Evolutionary conservation across 1,140 invertebrate genomes (phyloP), one percentile per base, ranked within the genome.

Genomic region (Maconellicoccus hirsutus): DNA sequence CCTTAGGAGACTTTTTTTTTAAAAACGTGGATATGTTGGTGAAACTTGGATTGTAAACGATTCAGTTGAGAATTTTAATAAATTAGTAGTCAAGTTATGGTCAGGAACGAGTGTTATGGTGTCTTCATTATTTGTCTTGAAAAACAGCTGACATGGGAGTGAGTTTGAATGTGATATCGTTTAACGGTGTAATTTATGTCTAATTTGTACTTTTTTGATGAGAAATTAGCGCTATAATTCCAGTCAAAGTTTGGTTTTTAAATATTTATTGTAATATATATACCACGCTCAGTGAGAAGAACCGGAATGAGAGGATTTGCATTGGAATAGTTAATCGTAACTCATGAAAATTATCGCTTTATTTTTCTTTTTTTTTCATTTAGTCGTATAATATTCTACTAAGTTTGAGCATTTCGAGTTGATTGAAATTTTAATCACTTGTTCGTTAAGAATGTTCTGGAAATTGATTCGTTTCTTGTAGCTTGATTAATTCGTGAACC

Each of bases 211-310:
- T 52, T 52, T 52, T 52, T 52, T 52, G 42, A 52, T 52, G 42
- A 52, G 42, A 52, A 52, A 52, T 52, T 52, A 52, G n/a, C 42
- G 42, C 42, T 52, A 52, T 52, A 52, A 52, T 16, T 52, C n/a
- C n/a, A 3, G 6, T 16, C 16, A 14, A 33, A 33, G 42, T 52
- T 52, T 8, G 2, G n/a, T 52, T 52, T 52, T 52, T 52, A 52
- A 16, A 52, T 16, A 3, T 8, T 52, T 52, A 8, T 52, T 8
- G 42, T 52, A 52, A n/a, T n/a, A n/a, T n/a, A n/a, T n/a, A n/a
- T n/a, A n/a, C n/a, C n/a, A n/a, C n/a, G n/a, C n/a, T n/a, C n/a
- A n/a, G n/a, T n/a, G n/a, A 52, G 16, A 52, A 19, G 6, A 52
- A 52, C 42, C 42, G 42, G 42, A 52, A 52, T 52, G 16, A 16